These are phyloP conservation scores for Ectemnius continuus DNA, from an alignment of 2,888 invertebrate species.

Conservation along the genomic window DNA sequence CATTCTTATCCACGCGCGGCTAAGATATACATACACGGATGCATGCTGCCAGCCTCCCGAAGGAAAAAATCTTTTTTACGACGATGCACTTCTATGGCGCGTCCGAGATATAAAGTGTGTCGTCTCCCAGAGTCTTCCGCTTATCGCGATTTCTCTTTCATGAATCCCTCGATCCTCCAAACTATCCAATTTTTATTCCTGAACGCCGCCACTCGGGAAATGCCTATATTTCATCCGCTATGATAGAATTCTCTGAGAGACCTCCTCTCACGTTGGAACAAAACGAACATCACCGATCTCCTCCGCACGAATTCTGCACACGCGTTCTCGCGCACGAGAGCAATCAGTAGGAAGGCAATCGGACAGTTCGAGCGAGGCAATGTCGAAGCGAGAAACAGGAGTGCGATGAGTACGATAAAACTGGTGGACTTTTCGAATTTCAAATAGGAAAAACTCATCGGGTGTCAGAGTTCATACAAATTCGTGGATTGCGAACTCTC, in stretches of 20 bases:
- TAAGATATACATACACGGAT: conserved; percentile 6
- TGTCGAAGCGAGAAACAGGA: not conserved
- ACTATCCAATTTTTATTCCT: not conserved
- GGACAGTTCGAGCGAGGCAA: not conserved
- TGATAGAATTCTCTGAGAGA: not conserved
- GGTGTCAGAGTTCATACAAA: not conserved
- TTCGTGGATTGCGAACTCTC: not conserved
- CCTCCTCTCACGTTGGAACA: not conserved
- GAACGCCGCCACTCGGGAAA: not conserved
- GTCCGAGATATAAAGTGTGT: not conserved
- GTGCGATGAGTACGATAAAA: not conserved
- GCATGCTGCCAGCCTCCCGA: not conserved
- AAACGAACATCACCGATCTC: not conserved
- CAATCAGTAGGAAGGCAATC: not conserved
- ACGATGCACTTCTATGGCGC: conserved; percentile 20
- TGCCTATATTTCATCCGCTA: not conserved
- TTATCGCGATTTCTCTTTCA: conserved; percentile 3
- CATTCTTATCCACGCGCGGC: not conserved
- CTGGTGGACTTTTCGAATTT: not conserved
- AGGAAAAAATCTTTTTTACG: conserved; percentile 1
- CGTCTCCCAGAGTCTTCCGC: no score
- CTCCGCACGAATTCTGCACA: not conserved
- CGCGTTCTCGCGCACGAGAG: no score
- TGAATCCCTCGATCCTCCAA: not conserved
- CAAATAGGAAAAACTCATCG: not conserved